Conservation (phyloP, 1,140 invertebrate species). For the Anoplophora glabripennis region DNA sequence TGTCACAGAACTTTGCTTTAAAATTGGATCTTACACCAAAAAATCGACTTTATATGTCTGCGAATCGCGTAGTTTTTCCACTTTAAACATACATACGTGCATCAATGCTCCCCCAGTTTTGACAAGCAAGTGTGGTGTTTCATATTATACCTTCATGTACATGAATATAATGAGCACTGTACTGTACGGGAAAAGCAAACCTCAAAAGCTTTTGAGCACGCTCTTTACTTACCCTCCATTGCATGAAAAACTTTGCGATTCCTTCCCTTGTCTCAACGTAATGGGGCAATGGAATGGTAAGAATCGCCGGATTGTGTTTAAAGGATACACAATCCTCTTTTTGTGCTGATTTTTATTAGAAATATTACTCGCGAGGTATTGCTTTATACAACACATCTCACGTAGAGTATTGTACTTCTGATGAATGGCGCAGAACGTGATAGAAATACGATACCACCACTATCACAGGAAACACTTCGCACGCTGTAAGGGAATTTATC, state of each 20-base stretch:
- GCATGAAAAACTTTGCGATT: neutral
- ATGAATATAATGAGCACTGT: constrained; percentile 1
- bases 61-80: too few species aligned
- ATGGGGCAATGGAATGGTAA: too few species aligned
- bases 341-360: constrained; percentile 19
- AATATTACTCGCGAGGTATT: constrained; percentile 14
- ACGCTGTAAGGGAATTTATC: neutral
- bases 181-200: neutral
- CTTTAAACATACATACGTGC: too few species aligned
- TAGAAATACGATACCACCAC: constrained; percentile 16
- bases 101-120: too few species aligned
- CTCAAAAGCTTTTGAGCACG: constrained; percentile 4
- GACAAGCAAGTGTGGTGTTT: too few species aligned
- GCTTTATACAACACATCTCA: constrained; percentile 22
- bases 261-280: too few species aligned
- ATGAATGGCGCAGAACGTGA: constrained; percentile 25
- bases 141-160: too few species aligned
- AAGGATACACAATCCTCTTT: constrained; percentile 15
- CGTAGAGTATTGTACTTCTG: constrained; percentile 21
- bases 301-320: constrained; percentile 10
- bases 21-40: too few species aligned
- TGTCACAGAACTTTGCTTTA: too few species aligned
- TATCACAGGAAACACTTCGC: constrained; percentile 13
- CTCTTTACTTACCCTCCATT: neutral
- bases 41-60: too few species aligned